Percentiles rank a stretch among this genome's conserved stretches.
Conservation (phyloP, 1,140 invertebrate species). For the Portunus trituberculatus region DNA sequence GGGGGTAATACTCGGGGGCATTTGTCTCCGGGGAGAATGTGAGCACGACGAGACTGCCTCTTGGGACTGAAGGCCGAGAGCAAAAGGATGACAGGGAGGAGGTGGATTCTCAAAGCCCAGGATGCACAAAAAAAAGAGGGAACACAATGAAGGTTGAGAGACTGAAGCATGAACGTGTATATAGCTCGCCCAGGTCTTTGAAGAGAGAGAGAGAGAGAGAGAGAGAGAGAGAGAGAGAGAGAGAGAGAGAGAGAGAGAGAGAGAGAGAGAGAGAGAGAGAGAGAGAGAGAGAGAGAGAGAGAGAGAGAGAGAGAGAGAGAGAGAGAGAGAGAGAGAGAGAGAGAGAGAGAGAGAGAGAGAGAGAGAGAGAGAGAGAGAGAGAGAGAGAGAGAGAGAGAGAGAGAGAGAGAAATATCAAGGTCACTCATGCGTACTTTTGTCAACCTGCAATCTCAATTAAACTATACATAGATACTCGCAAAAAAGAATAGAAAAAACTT, state of each 20-base stretch:
- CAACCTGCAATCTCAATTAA: neutral
- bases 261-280: too few relatives aligned
- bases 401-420: neutral
- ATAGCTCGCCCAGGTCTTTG: too few relatives aligned
- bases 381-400: too few relatives aligned
- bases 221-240: too few relatives aligned
- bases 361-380: neutral
- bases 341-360: too few relatives aligned
- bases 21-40: conserved; percentile 38
- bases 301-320: too few relatives aligned
- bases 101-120: neutral
- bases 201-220: too few relatives aligned
- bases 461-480: neutral
- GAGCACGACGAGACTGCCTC: neutral
- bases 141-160: neutral
- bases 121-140: neutral
- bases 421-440: neutral
- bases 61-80: neutral
- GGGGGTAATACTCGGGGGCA: conserved; percentile 31
- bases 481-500: neutral
- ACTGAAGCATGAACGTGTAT: neutral
- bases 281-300: too few relatives aligned
- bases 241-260: too few relatives aligned
- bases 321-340: too few relatives aligned
- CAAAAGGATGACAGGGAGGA: neutral